Evolutionary conservation across 1,140 invertebrate genomes (phyloP).

Genomic region (Ephestia elutella): DNA sequence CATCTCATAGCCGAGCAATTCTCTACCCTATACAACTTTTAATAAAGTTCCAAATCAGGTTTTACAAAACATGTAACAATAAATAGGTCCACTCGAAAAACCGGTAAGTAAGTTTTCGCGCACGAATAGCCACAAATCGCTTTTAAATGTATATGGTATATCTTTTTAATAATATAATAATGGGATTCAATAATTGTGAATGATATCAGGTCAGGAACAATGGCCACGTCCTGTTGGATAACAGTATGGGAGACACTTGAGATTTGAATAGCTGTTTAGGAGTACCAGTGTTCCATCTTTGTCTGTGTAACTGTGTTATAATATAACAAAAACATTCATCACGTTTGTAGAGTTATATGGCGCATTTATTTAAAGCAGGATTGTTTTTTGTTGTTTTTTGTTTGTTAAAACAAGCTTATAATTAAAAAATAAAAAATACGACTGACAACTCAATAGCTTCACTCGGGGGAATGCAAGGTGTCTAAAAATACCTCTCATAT

Average conservation of each 20-base stretch:
- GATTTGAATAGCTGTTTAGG: slow-evolving; percentile 7
- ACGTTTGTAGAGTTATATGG: neutral
- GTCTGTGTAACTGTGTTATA: neutral
- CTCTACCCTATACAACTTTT: neutral
- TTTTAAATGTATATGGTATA: slow-evolving; percentile 48
- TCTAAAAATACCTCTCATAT: no score
- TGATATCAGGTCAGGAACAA: slow-evolving; percentile 36
- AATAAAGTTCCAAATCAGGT: neutral
- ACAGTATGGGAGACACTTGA: slow-evolving; percentile 19
- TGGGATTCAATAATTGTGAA: slow-evolving; percentile 28
- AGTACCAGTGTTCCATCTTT: neutral
- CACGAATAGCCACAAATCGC: slow-evolving; percentile 46
- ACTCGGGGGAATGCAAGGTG: no score
- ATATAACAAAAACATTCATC: neutral
- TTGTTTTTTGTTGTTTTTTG: no score
- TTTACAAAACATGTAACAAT: neutral
- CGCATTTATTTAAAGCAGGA: no score
- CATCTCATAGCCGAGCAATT: neutral
- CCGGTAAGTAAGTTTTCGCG: slow-evolving; percentile 64
- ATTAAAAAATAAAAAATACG: neutral
- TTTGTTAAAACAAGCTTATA: no score
- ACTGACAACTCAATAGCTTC: no score
- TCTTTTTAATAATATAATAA: slow-evolving; percentile 63
- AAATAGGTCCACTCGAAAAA: slow-evolving; percentile 41
- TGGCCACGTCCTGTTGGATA: slow-evolving; percentile 24